These are phyloP conservation scores for Strix aluco DNA, from an alignment of 2,113 vertebrate species.

Conservation along the genomic window DNA sequence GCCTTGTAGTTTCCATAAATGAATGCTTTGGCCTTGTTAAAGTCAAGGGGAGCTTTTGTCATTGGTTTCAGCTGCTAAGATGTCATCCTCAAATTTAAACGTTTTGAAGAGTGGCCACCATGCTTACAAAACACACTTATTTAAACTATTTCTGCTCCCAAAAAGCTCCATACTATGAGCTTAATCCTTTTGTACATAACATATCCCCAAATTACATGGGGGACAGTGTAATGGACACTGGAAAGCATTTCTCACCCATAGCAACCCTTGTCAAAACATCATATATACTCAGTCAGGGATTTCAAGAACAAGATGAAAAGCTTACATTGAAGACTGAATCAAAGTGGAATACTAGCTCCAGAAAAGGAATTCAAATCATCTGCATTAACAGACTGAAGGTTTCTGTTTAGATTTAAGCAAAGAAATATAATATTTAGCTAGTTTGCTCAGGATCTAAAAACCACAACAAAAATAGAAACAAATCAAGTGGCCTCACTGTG, in stretches of 20 bases:
- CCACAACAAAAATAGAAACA: not conserved
- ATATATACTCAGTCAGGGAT: accelerated
- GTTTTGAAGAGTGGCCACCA: not conserved
- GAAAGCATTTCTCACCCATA: not conserved
- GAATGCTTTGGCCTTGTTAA: not conserved
- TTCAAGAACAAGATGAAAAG: not conserved
- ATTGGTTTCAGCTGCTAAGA: not conserved
- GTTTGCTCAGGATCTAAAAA: not conserved
- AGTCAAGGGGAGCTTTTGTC: not conserved
- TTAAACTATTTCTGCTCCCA: not conserved
- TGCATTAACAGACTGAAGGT: not conserved
- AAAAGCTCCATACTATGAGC: not conserved
- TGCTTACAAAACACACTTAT: not conserved
- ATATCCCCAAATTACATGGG: not conserved
- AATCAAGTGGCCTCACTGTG: not conserved
- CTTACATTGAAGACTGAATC: not conserved
- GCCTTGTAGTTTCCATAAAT: not conserved
- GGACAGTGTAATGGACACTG: not conserved
- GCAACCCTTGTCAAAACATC: not conserved
- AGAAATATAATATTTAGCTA: not conserved
- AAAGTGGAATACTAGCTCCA: not conserved
- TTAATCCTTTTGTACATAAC: not conserved
- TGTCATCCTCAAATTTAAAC: not conserved
- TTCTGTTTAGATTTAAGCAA: not conserved
- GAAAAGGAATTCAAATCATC: not conserved